These are phyloP conservation scores for Biston betularia DNA, from an alignment of 2,888 invertebrate genomes.

Conservation along the genomic window DNA sequence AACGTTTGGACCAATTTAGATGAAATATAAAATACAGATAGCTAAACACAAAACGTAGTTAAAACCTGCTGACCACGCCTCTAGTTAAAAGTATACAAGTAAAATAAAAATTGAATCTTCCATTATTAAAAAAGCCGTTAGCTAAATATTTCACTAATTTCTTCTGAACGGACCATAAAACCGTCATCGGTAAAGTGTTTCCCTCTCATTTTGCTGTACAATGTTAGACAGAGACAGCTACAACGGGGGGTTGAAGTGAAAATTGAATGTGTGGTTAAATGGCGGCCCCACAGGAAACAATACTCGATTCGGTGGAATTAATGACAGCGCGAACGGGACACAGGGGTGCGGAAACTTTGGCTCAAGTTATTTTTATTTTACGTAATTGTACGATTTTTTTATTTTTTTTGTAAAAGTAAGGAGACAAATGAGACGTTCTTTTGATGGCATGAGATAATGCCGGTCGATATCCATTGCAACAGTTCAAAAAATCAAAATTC, in stretches of 20 bases:
- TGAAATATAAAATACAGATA: too few species aligned
- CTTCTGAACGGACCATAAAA: slow-evolving; percentile 12
- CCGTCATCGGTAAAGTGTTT: slow-evolving; percentile 50
- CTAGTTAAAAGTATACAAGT: too few species aligned
- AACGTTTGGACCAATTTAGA: too few species aligned
- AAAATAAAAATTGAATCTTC: too few species aligned
- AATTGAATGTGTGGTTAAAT: slow-evolving; percentile 75
- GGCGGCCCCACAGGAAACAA: slow-evolving; percentile 80
- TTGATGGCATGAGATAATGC: too few species aligned
- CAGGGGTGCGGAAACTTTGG: slow-evolving; percentile 55
- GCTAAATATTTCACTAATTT: background rate
- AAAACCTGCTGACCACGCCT: too few species aligned
- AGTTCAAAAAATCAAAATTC: too few species aligned
- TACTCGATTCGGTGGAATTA: slow-evolving; percentile 83
- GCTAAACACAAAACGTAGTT: too few species aligned
- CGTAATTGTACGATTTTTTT: background rate
- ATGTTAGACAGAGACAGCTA: slow-evolving; percentile 52
- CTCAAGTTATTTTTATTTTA: background rate
- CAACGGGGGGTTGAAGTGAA: slow-evolving; percentile 66
- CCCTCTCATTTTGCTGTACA: slow-evolving; percentile 50
- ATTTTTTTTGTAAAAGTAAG: too few species aligned
- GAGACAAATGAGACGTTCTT: too few species aligned
- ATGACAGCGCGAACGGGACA: slow-evolving; percentile 69
- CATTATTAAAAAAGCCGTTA: too few species aligned
- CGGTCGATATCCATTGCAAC: too few species aligned